Base-by-base conservation (phyloP, 2,797 vertebrate genomes). In the Falco berigora region DNA sequence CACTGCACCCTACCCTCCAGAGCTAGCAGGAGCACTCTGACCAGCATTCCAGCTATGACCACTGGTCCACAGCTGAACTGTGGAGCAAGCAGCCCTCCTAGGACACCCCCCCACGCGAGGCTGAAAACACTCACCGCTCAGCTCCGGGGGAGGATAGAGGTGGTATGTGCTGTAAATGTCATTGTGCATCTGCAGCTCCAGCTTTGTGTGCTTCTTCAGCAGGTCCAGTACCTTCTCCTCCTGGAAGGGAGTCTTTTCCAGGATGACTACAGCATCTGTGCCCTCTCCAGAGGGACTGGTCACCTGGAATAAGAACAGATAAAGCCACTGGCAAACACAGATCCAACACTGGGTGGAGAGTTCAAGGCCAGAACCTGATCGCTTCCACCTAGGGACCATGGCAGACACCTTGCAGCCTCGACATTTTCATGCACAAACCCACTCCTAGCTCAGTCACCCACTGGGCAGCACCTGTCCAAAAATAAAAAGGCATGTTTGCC, bases 161-260 rank as follows among this genome's bases (percentile, higher is more conserved):
- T 97, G 97, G 87, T 99, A 99, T 0, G 98, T 99, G 98, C 98
- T 99, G 97, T 99, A 99, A 91, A 99, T 99, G 75, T 99, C 99
- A 20, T 99, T 99, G 75, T 55, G 98, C 97, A 99, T 98, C 88
- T 99, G 98, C 71, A 99, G 97, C 80, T 98, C 98, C 16, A 99
- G 97, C 0, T 90, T 98, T 7, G 98, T 98, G 19, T 91, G 95
- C 28, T 94, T 97, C 47, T 67, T 91, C 56, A 99, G 98, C 61
- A 99, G 97, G 49, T 98, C 98, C 0, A 84, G 32, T 24, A 99
- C 90, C 8, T 94, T 94, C 28, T 99, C 99, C 82, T 98, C 98
- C 76, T 98, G 98, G 97, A 99, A 98, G 6, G 99, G 99, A 1
- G 98, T 99, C 97, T 99, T 99, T 97, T 99, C 99, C 97, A 99